Evolutionary conservation across 1,140 invertebrate genomes (phyloP).

Genomic region (Zelostemma sp.): DNA sequence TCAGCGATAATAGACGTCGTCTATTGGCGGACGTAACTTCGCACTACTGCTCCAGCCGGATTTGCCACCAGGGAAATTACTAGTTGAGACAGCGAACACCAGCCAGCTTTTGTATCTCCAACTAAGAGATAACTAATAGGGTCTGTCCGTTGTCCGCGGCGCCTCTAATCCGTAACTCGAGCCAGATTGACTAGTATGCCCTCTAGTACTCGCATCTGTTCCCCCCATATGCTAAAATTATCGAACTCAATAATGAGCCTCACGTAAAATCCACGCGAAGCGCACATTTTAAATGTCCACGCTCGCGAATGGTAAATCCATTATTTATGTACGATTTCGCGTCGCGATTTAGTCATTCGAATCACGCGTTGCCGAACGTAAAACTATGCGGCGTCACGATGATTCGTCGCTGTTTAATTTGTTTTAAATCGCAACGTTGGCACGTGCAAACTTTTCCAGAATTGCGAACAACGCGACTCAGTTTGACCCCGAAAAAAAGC

Average conservation of each 20-base stretch:
- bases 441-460: not conserved
- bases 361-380: not conserved
- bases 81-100: conserved; percentile 34
- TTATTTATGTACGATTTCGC: not conserved
- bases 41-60: conserved; percentile 34
- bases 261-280: not conserved
- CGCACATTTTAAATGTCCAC: not conserved
- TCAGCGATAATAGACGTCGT: conserved; percentile 36
- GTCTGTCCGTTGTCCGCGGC: conserved; percentile 30
- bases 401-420: not conserved
- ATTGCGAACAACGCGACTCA: no score
- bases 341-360: not conserved
- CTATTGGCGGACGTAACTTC: conserved; percentile 38
- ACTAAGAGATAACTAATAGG: conserved; percentile 54
- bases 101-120: conserved; percentile 41
- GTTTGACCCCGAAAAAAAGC: no score
- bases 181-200: conserved; percentile 15
- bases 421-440: not conserved
- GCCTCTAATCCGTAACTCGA: conserved; percentile 27
- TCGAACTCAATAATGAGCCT: not conserved
- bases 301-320: no score
- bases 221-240: not conserved
- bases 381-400: not conserved
- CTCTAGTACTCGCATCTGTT: not conserved
- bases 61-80: conserved; percentile 53